Conservation (phyloP, 2,113 vertebrate genomes). For the Ciconia boyciana region DNA sequence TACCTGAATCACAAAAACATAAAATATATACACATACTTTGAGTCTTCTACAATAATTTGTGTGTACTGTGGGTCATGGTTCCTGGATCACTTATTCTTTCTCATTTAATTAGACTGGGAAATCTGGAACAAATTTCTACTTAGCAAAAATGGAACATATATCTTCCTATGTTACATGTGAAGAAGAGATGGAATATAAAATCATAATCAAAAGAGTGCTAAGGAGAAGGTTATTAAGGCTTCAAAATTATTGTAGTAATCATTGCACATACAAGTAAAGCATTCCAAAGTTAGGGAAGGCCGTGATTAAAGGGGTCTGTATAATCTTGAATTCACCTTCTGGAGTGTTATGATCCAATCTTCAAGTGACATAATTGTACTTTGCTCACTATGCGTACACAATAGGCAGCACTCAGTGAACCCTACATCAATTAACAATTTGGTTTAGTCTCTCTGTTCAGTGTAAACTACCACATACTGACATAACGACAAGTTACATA, state of each 20-base stretch:
- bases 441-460: neutral
- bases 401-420: neutral
- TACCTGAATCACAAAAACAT: neutral
- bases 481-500: neutral
- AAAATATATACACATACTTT: neutral
- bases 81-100: neutral
- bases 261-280: neutral
- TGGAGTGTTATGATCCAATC: neutral
- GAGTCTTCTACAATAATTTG: neutral
- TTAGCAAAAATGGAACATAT: neutral
- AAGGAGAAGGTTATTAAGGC: neutral
- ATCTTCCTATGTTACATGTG: neutral
- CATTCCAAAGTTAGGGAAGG: neutral
- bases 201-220: neutral
- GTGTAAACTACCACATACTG: neutral
- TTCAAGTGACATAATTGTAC: neutral
- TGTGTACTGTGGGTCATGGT: neutral
- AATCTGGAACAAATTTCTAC: neutral
- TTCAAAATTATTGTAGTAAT: neutral
- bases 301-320: neutral
- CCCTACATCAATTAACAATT: neutral
- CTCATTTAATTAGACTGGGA: neutral
- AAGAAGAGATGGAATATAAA: neutral
- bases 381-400: fast-evolving
- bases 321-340: neutral